Conservation (phyloP, 1,140 invertebrate species). For the Piezodorus guildinii region DNA sequence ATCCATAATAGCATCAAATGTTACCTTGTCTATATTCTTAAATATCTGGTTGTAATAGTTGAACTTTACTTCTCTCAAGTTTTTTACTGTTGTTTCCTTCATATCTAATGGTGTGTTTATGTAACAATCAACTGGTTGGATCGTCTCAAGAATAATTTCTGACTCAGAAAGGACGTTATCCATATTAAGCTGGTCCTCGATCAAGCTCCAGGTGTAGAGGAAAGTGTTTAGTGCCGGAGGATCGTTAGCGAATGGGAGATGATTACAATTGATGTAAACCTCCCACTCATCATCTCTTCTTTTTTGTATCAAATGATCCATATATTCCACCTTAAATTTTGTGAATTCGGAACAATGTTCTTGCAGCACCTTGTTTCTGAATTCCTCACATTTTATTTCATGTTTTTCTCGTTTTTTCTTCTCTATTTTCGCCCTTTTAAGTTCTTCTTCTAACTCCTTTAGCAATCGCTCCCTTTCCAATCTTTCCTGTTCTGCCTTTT, state of each 20-base stretch:
- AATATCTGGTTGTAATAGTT: neutral
- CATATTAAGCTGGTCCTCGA: neutral
- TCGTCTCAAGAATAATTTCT: neutral
- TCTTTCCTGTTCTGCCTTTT: neutral
- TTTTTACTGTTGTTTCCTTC: neutral
- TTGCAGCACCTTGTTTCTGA: neutral
- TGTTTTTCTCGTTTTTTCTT: neutral
- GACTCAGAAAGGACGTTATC: neutral
- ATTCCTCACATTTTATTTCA: neutral
- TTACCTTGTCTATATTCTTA: neutral
- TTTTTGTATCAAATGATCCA: too few relatives aligned
- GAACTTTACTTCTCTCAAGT: neutral
- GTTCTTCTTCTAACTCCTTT: neutral
- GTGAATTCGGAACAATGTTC: neutral
- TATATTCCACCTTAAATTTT: neutral
- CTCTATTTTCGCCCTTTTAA: neutral
- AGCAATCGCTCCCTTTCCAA: neutral
- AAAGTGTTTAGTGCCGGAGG: neutral
- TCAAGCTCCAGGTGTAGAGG: neutral
- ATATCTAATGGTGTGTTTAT: neutral
- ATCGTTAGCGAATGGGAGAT: neutral
- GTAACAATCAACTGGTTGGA: neutral
- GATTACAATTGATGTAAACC: neutral
- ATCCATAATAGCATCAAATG: slow-evolving; percentile 2
- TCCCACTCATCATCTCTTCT: neutral